Conservation (phyloP, 2,113 vertebrate genomes). For the Brachirus orientalis region DNA sequence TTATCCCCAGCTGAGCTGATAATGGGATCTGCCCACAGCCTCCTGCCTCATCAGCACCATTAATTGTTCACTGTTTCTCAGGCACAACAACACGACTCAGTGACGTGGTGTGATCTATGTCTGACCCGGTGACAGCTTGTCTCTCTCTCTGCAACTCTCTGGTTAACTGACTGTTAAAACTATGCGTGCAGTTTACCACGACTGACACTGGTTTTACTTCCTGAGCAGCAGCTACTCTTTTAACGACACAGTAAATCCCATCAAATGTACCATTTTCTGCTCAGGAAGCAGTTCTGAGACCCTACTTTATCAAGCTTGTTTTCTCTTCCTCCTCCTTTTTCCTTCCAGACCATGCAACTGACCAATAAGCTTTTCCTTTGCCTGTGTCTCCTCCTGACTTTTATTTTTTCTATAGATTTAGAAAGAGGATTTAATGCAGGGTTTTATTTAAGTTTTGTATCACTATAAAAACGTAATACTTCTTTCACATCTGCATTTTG, state of each 20-base stretch:
- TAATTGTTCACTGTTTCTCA: slow-evolving; percentile 22
- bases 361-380: slow-evolving; percentile 38
- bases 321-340: slow-evolving; percentile 1
- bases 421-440: too few species aligned
- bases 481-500: too few species aligned
- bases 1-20: slow-evolving; percentile 74
- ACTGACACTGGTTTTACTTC: not conserved
- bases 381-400: slow-evolving; percentile 2
- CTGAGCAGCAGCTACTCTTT: not conserved
- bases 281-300: not conserved
- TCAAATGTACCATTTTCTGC: not conserved
- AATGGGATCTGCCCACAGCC: slow-evolving; percentile 64
- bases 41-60: slow-evolving; percentile 48
- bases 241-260: too few species aligned
- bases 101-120: not conserved
- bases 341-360: slow-evolving; percentile 18
- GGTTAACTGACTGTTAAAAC: too few species aligned
- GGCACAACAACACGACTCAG: not conserved
- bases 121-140: not conserved
- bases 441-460: too few species aligned
- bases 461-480: too few species aligned
- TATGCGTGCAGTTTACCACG: not conserved
- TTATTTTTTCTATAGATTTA: not conserved
- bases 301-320: too few species aligned
- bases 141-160: not conserved